These are phyloP conservation scores for Drosophila glabriapex DNA, from an alignment of 2,888 invertebrate species.

Conservation along the genomic window DNA sequence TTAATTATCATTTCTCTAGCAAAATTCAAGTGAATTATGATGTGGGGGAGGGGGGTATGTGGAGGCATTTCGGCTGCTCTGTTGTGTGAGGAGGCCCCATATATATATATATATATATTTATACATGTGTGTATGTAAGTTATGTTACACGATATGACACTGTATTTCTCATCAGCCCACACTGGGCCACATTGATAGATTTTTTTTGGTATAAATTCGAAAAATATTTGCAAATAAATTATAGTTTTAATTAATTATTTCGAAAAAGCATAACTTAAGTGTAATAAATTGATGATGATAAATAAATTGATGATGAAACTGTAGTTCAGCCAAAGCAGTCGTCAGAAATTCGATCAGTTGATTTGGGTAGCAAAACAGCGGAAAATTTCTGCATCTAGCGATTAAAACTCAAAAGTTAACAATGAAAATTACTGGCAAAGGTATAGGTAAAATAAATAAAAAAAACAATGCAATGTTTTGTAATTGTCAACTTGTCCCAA, in stretches of 20 bases:
- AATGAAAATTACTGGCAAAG: not conserved
- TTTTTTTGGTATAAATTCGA: not conserved
- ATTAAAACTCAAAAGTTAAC: not conserved
- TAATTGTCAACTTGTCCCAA: not conserved
- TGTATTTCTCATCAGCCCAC: constrained; percentile 57
- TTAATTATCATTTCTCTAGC: constrained; percentile 53
- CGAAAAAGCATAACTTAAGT: not conserved
- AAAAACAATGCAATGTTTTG: not conserved
- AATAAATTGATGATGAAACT: not conserved
- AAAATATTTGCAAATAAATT: not conserved
- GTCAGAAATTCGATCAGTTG: not conserved
- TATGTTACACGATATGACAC: constrained; percentile 62
- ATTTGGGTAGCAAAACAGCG: not conserved
- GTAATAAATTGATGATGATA: not conserved
- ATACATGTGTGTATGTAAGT: not conserved
- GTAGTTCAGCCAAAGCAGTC: too few relatives aligned
- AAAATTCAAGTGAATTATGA: constrained; percentile 50
- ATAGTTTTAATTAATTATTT: not conserved
- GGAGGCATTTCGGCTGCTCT: constrained; percentile 9
- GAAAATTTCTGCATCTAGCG: not conserved
- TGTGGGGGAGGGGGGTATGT: not conserved
- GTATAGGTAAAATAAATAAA: not conserved
- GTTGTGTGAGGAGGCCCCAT: not conserved
- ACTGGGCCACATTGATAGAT: not conserved
- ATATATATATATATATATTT: not conserved